phyloP scores from a whole-genome alignment of 1,140 invertebrate genomes.

The Cyphomyrmex costatus region DNA sequence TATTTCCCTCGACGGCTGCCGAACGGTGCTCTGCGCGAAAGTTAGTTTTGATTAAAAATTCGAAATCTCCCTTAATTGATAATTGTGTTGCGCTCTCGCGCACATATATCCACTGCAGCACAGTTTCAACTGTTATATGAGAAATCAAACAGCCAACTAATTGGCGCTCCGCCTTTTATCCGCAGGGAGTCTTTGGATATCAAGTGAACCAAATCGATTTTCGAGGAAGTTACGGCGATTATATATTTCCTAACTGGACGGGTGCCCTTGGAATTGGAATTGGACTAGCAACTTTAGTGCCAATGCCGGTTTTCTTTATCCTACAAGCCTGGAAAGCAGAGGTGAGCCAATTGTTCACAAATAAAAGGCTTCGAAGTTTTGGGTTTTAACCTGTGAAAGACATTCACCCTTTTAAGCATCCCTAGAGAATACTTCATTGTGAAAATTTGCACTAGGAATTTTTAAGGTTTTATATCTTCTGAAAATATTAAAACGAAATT shows the following conservation, averaged over 20 bases:
- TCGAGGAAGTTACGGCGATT: constrained; percentile 87
- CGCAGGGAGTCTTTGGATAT: constrained; percentile 90
- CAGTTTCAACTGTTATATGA: not conserved
- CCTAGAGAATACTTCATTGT: no score
- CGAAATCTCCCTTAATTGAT: constrained; percentile 70
- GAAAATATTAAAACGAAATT: no score
- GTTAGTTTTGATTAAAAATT: constrained; percentile 67
- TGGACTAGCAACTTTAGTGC: constrained; percentile 89
- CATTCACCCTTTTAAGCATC: no score
- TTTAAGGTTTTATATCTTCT: no score
- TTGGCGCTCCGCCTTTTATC: constrained; percentile 59
- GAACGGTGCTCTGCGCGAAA: not conserved
- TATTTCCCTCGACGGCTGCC: constrained; percentile 26
- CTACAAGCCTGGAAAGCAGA: constrained; percentile 86
- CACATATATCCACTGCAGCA: not conserved
- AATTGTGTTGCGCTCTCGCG: constrained; percentile 22
- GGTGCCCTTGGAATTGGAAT: constrained; percentile 91
- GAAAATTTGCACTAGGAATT: no score
- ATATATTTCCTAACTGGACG: constrained; percentile 90
- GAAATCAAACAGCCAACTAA: constrained; percentile 1
- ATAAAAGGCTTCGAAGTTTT: not conserved
- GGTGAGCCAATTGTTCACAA: constrained; percentile 80
- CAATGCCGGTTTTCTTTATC: constrained; percentile 88
- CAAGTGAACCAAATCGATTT: constrained; percentile 89
- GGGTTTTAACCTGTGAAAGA: no score